Evolutionary conservation across 2,113 vertebrate species (phyloP).

Genomic region (Onychostoma macrolepis): DNA sequence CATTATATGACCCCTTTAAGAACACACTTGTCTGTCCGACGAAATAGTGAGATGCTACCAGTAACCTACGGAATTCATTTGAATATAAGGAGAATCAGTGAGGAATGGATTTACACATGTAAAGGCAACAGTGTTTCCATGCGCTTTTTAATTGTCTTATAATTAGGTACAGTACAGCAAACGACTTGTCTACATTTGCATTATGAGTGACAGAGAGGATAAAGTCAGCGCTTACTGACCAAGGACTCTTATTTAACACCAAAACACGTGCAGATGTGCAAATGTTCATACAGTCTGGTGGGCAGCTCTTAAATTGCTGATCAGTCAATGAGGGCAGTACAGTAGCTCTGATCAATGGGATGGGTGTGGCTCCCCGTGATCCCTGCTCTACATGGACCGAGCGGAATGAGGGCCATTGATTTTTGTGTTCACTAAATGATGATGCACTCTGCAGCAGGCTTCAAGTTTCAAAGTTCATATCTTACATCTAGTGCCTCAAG

Average conservation of each 20-base stretch:
- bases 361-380: conserved; percentile 32
- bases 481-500: neutral
- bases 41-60: neutral
- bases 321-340: conserved; percentile 14
- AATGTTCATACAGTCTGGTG: conserved; percentile 36
- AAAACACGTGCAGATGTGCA: conserved; percentile 22
- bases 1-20: too few relatives aligned
- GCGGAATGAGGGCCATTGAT: conserved; percentile 11
- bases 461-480: conserved; percentile 33
- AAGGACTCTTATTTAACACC: neutral
- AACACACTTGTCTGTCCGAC: neutral
- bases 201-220: neutral
- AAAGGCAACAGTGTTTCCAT: neutral
- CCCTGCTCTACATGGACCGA: conserved; percentile 10
- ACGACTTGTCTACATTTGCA: neutral
- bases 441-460: conserved; percentile 11
- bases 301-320: conserved; percentile 35
- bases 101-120: neutral
- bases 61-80: conserved; percentile 2
- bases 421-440: conserved; percentile 23
- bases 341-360: conserved; percentile 34
- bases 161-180: neutral
- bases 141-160: neutral
- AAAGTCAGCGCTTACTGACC: neutral
- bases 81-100: neutral